phyloP scores from a whole-genome alignment of 2,888 invertebrate species.

The Acanthoscelides obtectus region DNA sequence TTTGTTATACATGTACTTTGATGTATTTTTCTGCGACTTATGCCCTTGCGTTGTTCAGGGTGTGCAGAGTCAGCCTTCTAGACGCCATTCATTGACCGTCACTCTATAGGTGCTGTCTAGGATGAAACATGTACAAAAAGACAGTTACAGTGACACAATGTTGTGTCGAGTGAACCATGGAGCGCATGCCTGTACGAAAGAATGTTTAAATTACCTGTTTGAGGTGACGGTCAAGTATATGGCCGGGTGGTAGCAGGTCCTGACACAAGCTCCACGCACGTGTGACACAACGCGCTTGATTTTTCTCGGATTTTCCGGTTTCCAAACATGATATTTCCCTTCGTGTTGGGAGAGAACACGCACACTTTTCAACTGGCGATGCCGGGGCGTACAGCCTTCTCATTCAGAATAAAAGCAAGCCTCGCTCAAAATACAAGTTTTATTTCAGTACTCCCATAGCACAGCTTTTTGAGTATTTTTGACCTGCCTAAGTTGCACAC shows the following conservation, averaged over 20 bases:
- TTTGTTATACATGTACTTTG: too few relatives aligned
- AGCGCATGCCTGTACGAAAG: not conserved
- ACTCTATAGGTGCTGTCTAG: too few relatives aligned
- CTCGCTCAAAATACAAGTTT: constrained; percentile 51
- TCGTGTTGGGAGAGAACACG: constrained; percentile 29
- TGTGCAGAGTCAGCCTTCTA: too few relatives aligned
- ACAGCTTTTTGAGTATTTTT: constrained; percentile 53
- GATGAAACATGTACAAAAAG: too few relatives aligned
- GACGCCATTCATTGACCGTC: too few relatives aligned
- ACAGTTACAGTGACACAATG: too few relatives aligned
- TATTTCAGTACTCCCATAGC: constrained; percentile 51
- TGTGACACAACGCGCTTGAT: not conserved
- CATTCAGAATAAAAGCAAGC: constrained; percentile 48
- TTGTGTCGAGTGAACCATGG: too few relatives aligned
- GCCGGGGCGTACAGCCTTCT: constrained; percentile 23
- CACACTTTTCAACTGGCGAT: constrained; percentile 11
- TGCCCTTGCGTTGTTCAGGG: too few relatives aligned
- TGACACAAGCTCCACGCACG: not conserved
- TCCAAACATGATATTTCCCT: constrained; percentile 22
- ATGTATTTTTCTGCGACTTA: too few relatives aligned
- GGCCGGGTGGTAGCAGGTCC: not conserved
- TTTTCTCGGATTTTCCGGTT: not conserved
- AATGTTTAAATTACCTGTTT: not conserved
- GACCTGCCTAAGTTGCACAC: constrained; percentile 50
- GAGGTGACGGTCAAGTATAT: not conserved